Evolutionary conservation across 2,797 vertebrate species (phyloP).

Genomic region (Amniataba percoides): DNA sequence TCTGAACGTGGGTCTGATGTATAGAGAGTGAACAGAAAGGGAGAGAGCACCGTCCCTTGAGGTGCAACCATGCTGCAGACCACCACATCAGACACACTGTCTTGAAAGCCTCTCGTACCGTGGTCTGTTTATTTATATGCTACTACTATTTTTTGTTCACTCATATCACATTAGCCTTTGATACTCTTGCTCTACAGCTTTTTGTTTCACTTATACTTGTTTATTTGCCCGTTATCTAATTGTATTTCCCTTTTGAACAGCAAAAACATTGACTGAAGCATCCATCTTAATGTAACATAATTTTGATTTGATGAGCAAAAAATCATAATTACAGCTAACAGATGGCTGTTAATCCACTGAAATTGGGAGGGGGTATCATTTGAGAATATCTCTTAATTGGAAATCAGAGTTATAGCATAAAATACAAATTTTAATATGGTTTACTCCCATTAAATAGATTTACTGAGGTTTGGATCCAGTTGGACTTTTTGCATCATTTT

Average conservation of each 20-base stretch:
- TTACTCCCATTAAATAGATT: conserved; percentile 25
- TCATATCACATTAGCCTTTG: conserved; percentile 1
- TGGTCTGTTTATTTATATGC: background rate
- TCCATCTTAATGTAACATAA: conserved; percentile 33
- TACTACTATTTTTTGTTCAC: background rate
- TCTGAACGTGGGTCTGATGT: too few relatives aligned
- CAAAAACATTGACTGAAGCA: conserved; percentile 2
- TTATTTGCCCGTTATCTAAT: conserved; percentile 11
- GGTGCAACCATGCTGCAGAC: too few relatives aligned
- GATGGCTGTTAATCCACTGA: conserved; percentile 57
- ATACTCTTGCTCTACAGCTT: background rate
- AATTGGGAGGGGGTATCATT: background rate
- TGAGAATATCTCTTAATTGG: conserved; percentile 39
- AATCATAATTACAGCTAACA: conserved; percentile 48
- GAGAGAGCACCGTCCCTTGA: too few relatives aligned
- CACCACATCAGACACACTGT: too few relatives aligned
- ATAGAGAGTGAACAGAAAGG: too few relatives aligned
- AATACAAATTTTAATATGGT: conserved; percentile 14
- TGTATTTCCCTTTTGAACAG: conserved; percentile 8
- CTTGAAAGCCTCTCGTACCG: too few relatives aligned
- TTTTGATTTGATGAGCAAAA: conserved; percentile 46
- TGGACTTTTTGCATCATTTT: background rate
- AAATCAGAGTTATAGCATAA: conserved; percentile 11
- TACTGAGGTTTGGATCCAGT: background rate
- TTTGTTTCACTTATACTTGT: background rate